Conservation (phyloP, 2,797 vertebrate species). For the Chaetophractus vellerosus region DNA sequence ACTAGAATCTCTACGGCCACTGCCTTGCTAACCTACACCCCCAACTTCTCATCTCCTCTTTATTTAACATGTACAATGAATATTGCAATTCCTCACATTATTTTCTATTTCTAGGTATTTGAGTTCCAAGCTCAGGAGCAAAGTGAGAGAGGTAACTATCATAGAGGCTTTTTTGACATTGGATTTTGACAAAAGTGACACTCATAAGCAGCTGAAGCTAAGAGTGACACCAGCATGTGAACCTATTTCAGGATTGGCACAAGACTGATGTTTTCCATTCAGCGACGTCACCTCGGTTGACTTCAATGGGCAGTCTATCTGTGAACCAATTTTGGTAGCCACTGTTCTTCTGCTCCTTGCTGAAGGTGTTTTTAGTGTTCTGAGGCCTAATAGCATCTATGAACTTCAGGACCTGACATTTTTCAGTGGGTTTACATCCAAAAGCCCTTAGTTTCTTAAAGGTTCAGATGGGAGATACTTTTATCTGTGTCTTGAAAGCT, state of each 20-base stretch:
- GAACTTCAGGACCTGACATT: constrained; percentile 21
- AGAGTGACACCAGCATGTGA: constrained; percentile 66
- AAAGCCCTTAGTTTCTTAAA: constrained; percentile 62
- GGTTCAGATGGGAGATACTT: constrained; percentile 54
- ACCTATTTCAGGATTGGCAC: constrained; percentile 76
- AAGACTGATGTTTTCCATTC: constrained; percentile 79
- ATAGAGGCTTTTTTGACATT: constrained; percentile 13
- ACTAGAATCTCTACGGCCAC: background rate
- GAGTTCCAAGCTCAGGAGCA: background rate
- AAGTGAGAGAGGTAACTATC: background rate
- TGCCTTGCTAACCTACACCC: background rate
- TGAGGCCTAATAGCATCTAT: background rate
- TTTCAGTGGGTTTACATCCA: constrained; percentile 53
- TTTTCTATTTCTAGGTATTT: background rate
- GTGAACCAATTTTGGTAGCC: background rate
- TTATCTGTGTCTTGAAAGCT: constrained; percentile 70
- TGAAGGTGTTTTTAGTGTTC: background rate
- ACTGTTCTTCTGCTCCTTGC: background rate
- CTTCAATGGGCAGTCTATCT: constrained; percentile 74
- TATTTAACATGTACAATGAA: background rate
- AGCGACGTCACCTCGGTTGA: constrained; percentile 75
- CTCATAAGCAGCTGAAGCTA: constrained; percentile 66
- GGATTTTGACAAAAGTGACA: constrained; percentile 68
- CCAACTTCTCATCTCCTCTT: background rate
- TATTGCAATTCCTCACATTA: background rate